Evolutionary conservation across 2,113 vertebrate genomes (phyloP).

Genomic region (Mastomys coucha): DNA sequence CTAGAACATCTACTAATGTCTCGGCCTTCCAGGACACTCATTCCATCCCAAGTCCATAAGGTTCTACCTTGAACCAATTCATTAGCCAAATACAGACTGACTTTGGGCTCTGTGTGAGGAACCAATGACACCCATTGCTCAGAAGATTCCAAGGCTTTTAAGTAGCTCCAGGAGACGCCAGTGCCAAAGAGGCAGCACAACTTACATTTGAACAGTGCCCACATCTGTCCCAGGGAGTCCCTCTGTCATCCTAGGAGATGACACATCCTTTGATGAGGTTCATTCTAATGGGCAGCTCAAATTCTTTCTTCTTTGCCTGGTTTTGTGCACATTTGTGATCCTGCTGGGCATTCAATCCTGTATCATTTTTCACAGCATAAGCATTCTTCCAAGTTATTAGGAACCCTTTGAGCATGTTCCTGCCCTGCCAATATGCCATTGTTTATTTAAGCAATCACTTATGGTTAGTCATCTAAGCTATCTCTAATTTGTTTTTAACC

Average conservation of each 20-base stretch:
- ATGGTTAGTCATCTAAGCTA: not conserved
- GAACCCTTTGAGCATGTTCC: not conserved
- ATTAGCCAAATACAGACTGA: not conserved
- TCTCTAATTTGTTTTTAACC: constrained; percentile 27
- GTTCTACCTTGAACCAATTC: not conserved
- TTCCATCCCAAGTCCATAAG: not conserved
- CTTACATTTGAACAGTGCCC: not conserved
- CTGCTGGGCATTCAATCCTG: not conserved
- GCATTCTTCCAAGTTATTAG: not conserved
- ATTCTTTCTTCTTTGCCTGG: not conserved
- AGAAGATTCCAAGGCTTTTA: not conserved
- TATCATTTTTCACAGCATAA: not conserved
- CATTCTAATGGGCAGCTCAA: not conserved
- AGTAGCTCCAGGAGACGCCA: not conserved
- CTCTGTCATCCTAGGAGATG: not conserved
- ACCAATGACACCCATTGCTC: too few species aligned
- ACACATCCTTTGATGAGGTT: not conserved
- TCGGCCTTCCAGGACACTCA: not conserved
- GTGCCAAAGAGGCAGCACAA: not conserved
- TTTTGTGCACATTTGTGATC: not conserved
- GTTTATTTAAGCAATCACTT: constrained; percentile 33
- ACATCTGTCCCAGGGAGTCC: not conserved
- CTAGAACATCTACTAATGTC: not conserved
- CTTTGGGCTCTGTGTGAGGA: not conserved
- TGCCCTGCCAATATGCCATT: not conserved